Percentiles rank a stretch among this genome's conserved stretches.
phyloP scores from a whole-genome alignment of 2,113 vertebrate species.

The Cebus imitator region DNA sequence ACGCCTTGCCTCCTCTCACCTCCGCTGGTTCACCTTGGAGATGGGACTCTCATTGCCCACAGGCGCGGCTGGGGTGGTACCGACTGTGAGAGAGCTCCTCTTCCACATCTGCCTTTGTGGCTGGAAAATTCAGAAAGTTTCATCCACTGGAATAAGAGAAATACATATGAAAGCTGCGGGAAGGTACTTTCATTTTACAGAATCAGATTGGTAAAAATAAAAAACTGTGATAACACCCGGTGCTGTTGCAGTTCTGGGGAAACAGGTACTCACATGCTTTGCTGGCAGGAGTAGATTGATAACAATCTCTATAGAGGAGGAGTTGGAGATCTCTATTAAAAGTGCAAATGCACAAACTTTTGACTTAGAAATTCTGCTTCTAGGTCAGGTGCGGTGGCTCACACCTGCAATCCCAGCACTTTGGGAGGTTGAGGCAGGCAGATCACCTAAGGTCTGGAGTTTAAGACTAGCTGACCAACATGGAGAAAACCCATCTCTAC shows the following conservation, averaged over 20 bases:
- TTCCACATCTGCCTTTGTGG: background rate
- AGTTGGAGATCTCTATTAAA: background rate
- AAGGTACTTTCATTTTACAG: background rate
- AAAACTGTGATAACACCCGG: background rate
- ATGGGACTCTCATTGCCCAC: fast-evolving
- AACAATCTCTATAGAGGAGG: background rate
- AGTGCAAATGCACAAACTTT: background rate
- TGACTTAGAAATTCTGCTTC: background rate
- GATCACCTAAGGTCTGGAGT: too few species aligned
- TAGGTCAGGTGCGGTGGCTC: too few species aligned
- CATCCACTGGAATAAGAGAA: background rate
- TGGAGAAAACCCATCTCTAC: too few species aligned
- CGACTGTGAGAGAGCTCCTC: background rate
- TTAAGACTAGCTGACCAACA: too few species aligned
- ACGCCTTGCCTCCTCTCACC: background rate
- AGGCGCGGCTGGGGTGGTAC: background rate
- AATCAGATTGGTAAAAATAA: background rate
- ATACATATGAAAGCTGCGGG: background rate
- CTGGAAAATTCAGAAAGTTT: background rate
- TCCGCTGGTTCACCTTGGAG: background rate
- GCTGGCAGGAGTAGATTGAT: background rate
- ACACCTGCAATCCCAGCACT: too few species aligned
- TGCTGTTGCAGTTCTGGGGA: background rate
- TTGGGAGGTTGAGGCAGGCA: too few species aligned
- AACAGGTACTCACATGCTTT: background rate